Evolutionary conservation across 1,140 invertebrate genomes (phyloP).

Genomic region (Drosophila athabasca): DNA sequence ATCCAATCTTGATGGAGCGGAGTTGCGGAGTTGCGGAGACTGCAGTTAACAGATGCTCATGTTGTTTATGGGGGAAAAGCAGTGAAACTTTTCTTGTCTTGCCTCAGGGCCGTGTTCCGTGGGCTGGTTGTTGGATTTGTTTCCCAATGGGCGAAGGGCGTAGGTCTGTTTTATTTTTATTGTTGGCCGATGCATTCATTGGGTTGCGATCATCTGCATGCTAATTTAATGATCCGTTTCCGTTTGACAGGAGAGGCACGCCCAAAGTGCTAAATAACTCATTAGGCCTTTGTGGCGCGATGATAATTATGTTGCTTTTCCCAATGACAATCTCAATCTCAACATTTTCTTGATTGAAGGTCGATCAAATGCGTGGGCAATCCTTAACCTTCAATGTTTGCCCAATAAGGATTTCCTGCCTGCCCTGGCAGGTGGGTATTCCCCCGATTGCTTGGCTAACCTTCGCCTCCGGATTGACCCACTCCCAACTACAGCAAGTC

Average conservation of each 20-base stretch:
- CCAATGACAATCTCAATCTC: constrained; percentile 1
- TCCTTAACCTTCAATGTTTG: constrained; percentile 1
- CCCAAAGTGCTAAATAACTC: constrained; percentile 43
- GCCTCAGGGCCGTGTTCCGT: too few species aligned
- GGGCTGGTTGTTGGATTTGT: neutral
- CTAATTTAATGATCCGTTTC: constrained; percentile 48
- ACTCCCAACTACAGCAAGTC: constrained; percentile 23
- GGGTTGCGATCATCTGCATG: constrained; percentile 20
- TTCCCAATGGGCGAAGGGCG: constrained; percentile 36
- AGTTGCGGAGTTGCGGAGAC: too few species aligned
- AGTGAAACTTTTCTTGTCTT: too few species aligned
- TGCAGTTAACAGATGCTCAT: too few species aligned
- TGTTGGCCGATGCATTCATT: constrained; percentile 3
- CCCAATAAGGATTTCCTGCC: neutral
- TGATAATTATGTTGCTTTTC: constrained; percentile 47
- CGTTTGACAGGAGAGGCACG: constrained; percentile 28
- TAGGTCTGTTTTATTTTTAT: constrained; percentile 18
- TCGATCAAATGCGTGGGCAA: constrained; percentile 1
- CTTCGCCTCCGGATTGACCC: constrained; percentile 47
- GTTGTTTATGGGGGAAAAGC: too few species aligned
- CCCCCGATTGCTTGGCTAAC: constrained; percentile 30
- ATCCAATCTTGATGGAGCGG: too few species aligned
- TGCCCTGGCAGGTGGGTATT: constrained; percentile 15
- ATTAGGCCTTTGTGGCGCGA: constrained; percentile 37
- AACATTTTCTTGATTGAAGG: constrained; percentile 26